Conservation (phyloP, 2,888 invertebrate species). For the Tetragonula carbonaria region DNA sequence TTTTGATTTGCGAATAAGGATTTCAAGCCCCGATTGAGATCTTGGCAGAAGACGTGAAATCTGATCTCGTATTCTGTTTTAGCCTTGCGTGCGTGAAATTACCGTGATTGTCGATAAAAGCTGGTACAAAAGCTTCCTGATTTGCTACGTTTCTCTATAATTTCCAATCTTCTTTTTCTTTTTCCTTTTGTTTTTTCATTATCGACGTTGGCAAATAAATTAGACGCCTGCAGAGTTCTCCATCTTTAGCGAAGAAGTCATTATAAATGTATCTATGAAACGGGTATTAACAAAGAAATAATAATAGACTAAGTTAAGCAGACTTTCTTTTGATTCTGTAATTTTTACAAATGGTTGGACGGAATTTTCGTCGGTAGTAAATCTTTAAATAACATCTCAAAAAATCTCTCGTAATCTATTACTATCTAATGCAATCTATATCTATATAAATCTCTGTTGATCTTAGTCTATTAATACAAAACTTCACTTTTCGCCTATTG, state of each 20-base stretch:
- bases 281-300: not conserved
- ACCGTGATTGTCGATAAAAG: conserved; percentile 25
- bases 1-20: conserved; percentile 5
- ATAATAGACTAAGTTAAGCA: not conserved
- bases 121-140: conserved; percentile 24
- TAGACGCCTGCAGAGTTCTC: not conserved
- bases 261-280: not conserved
- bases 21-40: conserved; percentile 6
- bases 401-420: no score
- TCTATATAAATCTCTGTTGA: no score
- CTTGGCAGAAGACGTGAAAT: conserved; percentile 27
- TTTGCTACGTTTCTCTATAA: conserved; percentile 24
- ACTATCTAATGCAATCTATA: no score
- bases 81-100: conserved; percentile 31
- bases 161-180: not conserved
- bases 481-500: no score
- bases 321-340: no score
- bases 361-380: no score
- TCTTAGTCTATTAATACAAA: no score
- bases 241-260: not conserved
- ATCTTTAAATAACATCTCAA: no score
- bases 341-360: no score
- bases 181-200: not conserved
- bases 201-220: conserved; percentile 1
- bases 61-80: conserved; percentile 25